Evolutionary conservation across 2,113 vertebrate genomes (phyloP), one percentile per base, ranked within the genome.

Genomic region (Alaudala cheleensis): DNA sequence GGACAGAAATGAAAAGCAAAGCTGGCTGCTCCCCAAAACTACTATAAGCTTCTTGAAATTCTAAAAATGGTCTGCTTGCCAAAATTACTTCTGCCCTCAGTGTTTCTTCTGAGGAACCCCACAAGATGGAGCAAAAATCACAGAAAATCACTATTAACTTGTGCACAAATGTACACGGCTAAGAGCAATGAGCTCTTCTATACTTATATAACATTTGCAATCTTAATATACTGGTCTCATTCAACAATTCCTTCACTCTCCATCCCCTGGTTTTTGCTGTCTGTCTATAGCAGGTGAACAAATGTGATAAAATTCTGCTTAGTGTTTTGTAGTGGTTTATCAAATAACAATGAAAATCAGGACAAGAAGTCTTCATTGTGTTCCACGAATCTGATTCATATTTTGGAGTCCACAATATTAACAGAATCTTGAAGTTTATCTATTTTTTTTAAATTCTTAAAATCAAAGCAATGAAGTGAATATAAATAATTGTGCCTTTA

Each of bases 121-220:
- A 86, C 83, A 95, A 93, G 94, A 92, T 88, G 93, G 85, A 94
- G 90, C 82, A 96, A 93, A 95, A 86, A 86, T 42, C 93, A 90
- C 88, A 86, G 92, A 95, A 88, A 94, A 81, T 26, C 58, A 62
- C 28, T 67, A 57, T 51, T 93, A 94, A 84, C 28, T 72, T 69
- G 64, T 31, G 62, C 39, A 83, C 42, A 86, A 67, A 81, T 26
- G 16, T 49, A 54, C 5, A 21, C 0, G 0, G 62, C 71, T 82
- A 65, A 53, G 23, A 90, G 47, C 82, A 88, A 81, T 37, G 16
- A 82, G 26, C 13, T 87, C 40, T 69, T 77, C 62, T 78, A 49
- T 44, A 28, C 45, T 78, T 44, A 60, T 20, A 18, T n/a, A 81
- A 37, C 9, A 53, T 81, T 69, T 76, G n/a, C 25, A 73, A 14